phyloP scores from a whole-genome alignment of 2,888 invertebrate species.

The Drosophila longiperda region DNA sequence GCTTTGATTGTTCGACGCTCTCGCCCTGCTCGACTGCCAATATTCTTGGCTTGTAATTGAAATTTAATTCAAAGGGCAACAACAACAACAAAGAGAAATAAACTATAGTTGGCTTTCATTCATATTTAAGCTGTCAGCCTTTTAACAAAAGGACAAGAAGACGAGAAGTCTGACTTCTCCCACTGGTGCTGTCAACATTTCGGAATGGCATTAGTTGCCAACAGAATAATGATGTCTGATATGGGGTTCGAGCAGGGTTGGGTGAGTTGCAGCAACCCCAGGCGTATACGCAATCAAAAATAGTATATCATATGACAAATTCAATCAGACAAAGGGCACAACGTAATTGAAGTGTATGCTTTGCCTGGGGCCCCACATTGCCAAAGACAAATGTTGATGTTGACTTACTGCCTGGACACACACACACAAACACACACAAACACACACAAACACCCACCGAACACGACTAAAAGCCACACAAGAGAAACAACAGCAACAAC shows the following conservation, averaged over 20 bases:
- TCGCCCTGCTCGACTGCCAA: background rate
- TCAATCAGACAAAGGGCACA: constrained; percentile 76
- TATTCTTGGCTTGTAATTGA: constrained; percentile 49
- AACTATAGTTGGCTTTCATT: constrained; percentile 51
- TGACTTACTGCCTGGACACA: constrained; percentile 52
- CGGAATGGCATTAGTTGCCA: constrained; percentile 43
- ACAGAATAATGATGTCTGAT: constrained; percentile 48
- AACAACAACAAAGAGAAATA: constrained; percentile 19
- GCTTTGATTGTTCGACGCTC: constrained; percentile 39
- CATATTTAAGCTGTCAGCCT: constrained; percentile 66
- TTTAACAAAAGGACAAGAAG: constrained; percentile 38
- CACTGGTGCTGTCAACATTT: constrained; percentile 43
- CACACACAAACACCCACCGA: constrained; percentile 16
- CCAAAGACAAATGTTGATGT: constrained; percentile 53
- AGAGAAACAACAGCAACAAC: constrained; percentile 44
- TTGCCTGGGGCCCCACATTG: constrained; percentile 46
- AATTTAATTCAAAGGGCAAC: constrained; percentile 53
- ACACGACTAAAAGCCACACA: constrained; percentile 34
- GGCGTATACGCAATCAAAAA: constrained; percentile 76
- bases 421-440: constrained; percentile 17
- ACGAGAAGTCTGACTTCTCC: constrained; percentile 24
- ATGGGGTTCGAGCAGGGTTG: background rate
- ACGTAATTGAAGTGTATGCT: constrained; percentile 73
- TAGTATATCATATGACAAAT: constrained; percentile 75
- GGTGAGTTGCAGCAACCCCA: constrained; percentile 24